Evolutionary conservation across 2,888 invertebrate species (phyloP), one percentile per base, ranked within the genome.

Genomic region (Morpho achilles): DNA sequence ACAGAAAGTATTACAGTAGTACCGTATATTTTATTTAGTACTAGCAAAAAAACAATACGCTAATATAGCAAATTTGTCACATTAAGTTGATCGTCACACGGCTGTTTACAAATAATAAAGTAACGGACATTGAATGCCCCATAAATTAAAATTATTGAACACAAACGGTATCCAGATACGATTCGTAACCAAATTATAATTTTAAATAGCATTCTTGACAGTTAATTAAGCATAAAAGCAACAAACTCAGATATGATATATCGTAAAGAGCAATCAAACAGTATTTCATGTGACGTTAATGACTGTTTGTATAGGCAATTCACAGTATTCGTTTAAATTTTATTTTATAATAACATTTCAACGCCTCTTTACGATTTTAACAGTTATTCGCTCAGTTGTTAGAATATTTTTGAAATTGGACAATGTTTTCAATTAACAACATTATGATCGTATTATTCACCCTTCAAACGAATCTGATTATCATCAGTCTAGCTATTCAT

Each of bases 261-360:
- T 62, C 66, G 70, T 71, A 71, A 72, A 73, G 58, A 64, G 63
- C 68, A 69, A 77, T 76, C 70, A 73, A 76, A 72, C 76, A 71
- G 72, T 62, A 46, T 66, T 63, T 61, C 53, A 63, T 72, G 66
- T 64, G 74, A 74, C 72, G 61, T 58, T 73, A 62, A 75, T 64
- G 67, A 63, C 51, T 69, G 67, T 74, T 69, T 72, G 67, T 63
- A 53, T 53, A 32, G 43, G 32, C 41, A 49, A 39, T 39, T 61
- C 52, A 55, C 52, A 53, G 43, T 41, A 44, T 44, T 57, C 40
- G 50, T n/a, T 23, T 16, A 39, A 53, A 47, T 58, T 32, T 63
- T 69, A 56, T 53, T 52, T 48, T 50, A 49, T 53, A 9, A 6
- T 48, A 8, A 22, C 23, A 7, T 48, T 48, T 23, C 2, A 48